Evolutionary conservation across 2,113 vertebrate genomes (phyloP), one percentile per base, ranked within the genome.

Genomic region (Crotophaga sulcirostris): DNA sequence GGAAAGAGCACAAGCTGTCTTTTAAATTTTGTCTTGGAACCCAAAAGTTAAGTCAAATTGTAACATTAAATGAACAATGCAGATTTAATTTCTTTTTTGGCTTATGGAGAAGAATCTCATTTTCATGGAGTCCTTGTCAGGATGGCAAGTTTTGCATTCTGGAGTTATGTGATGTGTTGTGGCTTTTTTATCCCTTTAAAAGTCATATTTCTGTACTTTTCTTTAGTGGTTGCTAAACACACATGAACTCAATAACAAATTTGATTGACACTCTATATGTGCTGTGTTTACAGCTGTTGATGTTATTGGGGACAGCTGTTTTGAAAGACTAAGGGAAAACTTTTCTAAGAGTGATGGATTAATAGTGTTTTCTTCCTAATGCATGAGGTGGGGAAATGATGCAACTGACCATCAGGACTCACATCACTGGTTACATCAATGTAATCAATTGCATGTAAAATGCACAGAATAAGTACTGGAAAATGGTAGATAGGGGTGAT

Each of bases 271-370:
- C 26, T 87, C 49, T 96, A 6, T 82, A 82, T 64, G 69, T 63
- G 42, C 67, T 83, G 54, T 87, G 51, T 87, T 88, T 94, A 94
- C 92, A 87, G 90, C 92, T 85, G 84, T 90, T 93, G 70, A 28
- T 69, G 49, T 90, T 86, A 80, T 52, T 79, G 40, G 59, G 52
- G 49, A 40, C 67, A 90, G 51, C 67, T 85, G 88, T 56, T 85
- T 62, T 20, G 23, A 49, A 90, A 94, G 45, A 60, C 24, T 11
- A 45, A 54, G 45, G 26, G n/a, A 83, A 85, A 83, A 83, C 10
- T n/a, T 82, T 73, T 66, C 24, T 36, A 63, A 88, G 19, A 81
- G 31, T 16, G 28, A 0, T 85, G 72, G 10, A 42, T 90, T 80
- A 69, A 40, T 40, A 42, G 16, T 79, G n/a, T 49, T 18, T 31